Conservation (phyloP, 2,797 vertebrate species). For the Sebastolobus alascanus region DNA sequence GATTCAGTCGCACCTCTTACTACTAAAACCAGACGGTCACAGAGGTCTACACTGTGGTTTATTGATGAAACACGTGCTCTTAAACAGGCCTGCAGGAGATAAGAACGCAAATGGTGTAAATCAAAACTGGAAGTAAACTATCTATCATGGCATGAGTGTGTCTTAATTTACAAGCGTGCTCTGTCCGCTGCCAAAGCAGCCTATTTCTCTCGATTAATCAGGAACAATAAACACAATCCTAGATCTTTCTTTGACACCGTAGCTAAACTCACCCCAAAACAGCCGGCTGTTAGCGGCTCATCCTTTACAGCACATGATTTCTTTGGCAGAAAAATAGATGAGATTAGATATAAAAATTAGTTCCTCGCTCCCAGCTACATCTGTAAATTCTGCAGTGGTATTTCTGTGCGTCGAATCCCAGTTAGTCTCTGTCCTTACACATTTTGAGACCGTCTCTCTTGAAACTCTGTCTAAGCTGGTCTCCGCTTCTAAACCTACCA, state of each 20-base stretch:
- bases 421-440: background rate
- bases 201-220: background rate
- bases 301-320: too few species aligned
- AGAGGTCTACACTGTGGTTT: background rate
- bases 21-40: background rate
- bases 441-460: background rate
- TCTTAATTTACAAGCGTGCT: background rate
- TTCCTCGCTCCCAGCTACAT: background rate
- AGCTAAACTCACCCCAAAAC: background rate
- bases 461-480: background rate
- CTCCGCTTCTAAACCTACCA: too few species aligned
- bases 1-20: background rate
- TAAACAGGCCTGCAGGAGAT: too few species aligned
- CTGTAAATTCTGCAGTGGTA: background rate
- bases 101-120: too few species aligned
- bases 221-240: background rate
- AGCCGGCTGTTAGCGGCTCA: too few species aligned
- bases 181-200: background rate
- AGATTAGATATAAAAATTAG: too few species aligned
- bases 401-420: background rate
- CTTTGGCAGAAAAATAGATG: too few species aligned
- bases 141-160: background rate
- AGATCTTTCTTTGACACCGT: background rate
- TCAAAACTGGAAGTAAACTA: too few species aligned
- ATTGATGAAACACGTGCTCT: too few species aligned